Evolutionary conservation across 2,113 vertebrate species (phyloP).

Genomic region (Nansenia antarctica): DNA sequence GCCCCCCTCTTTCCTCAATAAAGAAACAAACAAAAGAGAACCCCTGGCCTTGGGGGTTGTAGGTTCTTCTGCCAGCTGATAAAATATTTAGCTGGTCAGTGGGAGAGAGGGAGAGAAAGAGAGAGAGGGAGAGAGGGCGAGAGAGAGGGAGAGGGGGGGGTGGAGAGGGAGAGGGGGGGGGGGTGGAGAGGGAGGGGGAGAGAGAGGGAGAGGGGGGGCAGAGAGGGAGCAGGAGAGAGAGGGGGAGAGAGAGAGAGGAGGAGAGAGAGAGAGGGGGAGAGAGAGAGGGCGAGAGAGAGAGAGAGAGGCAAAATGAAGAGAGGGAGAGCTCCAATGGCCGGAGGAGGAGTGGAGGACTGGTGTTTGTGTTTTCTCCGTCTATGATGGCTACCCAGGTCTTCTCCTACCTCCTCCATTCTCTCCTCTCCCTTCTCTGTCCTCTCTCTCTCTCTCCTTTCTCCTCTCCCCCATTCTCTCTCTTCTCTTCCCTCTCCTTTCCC

Average conservation of each 20-base stretch:
- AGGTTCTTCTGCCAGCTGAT: constrained; percentile 71
- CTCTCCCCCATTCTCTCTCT: not conserved
- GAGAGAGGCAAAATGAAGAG: constrained; percentile 28
- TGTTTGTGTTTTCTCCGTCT: constrained; percentile 44
- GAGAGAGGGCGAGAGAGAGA: no score
- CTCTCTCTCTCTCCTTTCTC: not conserved
- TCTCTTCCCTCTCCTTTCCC: constrained; percentile 28
- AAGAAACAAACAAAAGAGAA: constrained; percentile 61
- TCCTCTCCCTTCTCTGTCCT: no score
- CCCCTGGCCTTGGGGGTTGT: constrained; percentile 54
- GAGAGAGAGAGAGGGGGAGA: constrained; percentile 1
- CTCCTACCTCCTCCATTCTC: no score
- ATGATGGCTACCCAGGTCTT: not conserved
- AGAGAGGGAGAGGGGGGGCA: constrained; percentile 25
- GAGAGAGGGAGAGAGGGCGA: not conserved
- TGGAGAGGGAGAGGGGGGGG: constrained; percentile 22
- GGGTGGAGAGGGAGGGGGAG: constrained; percentile 42
- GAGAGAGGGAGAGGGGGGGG: not conserved
- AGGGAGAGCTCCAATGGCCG: not conserved
- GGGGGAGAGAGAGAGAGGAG: not conserved
- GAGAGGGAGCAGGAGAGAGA: constrained; percentile 16
- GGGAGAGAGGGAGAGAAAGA: constrained; percentile 27
- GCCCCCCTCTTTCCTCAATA: constrained; percentile 22
- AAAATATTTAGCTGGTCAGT: constrained; percentile 75
- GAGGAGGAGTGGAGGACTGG: constrained; percentile 33